Conservation (phyloP, 2,797 vertebrate species). For the Fistularia tabacaria region DNA sequence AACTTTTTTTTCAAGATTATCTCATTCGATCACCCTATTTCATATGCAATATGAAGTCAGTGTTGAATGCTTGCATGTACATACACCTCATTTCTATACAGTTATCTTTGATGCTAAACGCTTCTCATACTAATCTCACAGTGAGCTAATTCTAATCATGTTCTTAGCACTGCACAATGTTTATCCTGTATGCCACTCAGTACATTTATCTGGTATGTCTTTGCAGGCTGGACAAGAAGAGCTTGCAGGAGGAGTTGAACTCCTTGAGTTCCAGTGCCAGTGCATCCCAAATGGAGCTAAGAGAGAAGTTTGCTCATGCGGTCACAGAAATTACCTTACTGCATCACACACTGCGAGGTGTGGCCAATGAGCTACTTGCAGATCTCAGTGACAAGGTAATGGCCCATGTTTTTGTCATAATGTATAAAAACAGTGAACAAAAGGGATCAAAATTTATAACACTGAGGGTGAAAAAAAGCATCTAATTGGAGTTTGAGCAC, state of each 20-base stretch:
- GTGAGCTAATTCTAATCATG: background rate
- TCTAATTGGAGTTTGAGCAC: background rate
- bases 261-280: conserved; percentile 55
- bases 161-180: background rate
- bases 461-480: background rate
- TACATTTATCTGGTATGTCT: conserved; percentile 7
- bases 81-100: background rate
- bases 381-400: conserved; percentile 74
- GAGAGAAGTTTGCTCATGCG: conserved; percentile 71
- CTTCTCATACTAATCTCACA: background rate
- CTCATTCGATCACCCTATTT: too few species aligned
- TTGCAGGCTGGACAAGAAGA: conserved; percentile 60
- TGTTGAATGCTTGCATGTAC: too few species aligned
- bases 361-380: conserved; percentile 67
- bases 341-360: conserved; percentile 72
- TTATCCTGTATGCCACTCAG: background rate
- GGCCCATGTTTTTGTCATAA: too few species aligned
- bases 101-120: background rate
- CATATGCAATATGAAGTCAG: too few species aligned
- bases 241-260: conserved; percentile 72
- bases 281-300: conserved; percentile 59
- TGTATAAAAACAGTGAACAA: too few species aligned
- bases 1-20: too few species aligned
- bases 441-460: too few species aligned
- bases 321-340: conserved; percentile 70